These are phyloP conservation scores for Cynopterus sphinx DNA, from an alignment of 2,797 vertebrate species.

Conservation along the genomic window DNA sequence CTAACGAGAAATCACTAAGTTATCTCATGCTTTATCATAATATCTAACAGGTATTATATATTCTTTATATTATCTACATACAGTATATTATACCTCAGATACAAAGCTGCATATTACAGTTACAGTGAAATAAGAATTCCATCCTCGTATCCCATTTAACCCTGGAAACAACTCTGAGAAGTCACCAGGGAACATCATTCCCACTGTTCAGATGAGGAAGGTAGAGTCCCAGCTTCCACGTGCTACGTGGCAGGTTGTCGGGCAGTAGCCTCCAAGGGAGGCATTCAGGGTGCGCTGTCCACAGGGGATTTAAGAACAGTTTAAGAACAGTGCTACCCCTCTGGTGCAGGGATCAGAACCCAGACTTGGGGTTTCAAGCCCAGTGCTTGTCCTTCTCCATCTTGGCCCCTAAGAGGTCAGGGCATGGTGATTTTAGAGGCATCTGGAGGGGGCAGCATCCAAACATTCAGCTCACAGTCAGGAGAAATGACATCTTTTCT, in stretches of 20 bases:
- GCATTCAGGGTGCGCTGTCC: accelerated
- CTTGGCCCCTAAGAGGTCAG: neutral
- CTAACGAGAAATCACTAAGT: neutral
- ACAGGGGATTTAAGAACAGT: neutral
- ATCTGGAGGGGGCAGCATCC: neutral
- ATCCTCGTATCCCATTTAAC: neutral
- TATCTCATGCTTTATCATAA: neutral
- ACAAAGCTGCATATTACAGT: neutral
- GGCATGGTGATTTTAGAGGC: neutral
- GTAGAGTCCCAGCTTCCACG: neutral
- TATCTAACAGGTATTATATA: neutral
- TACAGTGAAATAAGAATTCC: neutral
- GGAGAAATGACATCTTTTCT: neutral
- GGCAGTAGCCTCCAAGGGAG: neutral
- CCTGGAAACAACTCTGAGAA: neutral
- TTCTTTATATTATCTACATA: neutral
- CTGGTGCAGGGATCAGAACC: neutral
- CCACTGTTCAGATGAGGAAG: neutral
- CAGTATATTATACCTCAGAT: neutral
- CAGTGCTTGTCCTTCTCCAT: neutral
- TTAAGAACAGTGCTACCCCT: neutral
- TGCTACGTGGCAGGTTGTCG: neutral
- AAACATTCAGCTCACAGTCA: neutral
- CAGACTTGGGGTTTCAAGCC: neutral
- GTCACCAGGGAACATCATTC: neutral